These are phyloP conservation scores for Amia ocellicauda DNA, from an alignment of 2,113 vertebrate genomes.

Conservation along the genomic window DNA sequence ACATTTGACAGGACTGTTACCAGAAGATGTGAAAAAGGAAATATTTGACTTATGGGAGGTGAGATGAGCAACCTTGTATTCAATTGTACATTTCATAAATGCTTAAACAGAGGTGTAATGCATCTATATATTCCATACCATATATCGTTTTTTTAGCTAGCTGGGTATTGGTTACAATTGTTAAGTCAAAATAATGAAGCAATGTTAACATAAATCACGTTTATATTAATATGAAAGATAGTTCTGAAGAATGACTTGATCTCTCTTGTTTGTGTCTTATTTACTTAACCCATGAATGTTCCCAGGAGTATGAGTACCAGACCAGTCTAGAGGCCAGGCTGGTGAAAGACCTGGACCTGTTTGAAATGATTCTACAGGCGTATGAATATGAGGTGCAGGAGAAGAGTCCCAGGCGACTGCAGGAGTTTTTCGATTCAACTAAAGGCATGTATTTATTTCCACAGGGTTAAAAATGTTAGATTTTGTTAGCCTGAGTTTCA, in stretches of 20 bases:
- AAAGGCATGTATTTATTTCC: constrained; percentile 58
- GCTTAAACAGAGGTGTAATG: neutral
- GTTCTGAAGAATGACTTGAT: no score
- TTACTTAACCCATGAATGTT: no score
- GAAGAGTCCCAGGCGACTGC: constrained; percentile 78
- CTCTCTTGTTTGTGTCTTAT: no score
- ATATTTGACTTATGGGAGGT: constrained; percentile 90
- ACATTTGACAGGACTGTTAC: constrained; percentile 73
- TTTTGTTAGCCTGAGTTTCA: no score
- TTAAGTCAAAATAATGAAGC: no score
- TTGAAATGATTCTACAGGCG: constrained; percentile 96
- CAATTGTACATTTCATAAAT: constrained; percentile 13
- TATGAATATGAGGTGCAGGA: constrained; percentile 91
- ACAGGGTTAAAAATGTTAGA: no score
- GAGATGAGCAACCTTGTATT: constrained; percentile 22
- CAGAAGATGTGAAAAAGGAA: constrained; percentile 77
- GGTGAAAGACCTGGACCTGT: constrained; percentile 92
- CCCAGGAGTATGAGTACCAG: constrained; percentile 88
- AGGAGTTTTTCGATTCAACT: constrained; percentile 92
- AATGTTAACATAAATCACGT: no score
- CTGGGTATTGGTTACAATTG: no score
- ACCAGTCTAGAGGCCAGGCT: constrained; percentile 78
- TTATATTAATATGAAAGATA: no score
- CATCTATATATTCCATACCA: no score
- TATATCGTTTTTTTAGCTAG: no score